A percentile compares a stretch with the other conserved stretches of the same genome.
Evolutionary conservation across 2,888 invertebrate species (phyloP).

Genomic region (Dinocampus coccinellae): DNA sequence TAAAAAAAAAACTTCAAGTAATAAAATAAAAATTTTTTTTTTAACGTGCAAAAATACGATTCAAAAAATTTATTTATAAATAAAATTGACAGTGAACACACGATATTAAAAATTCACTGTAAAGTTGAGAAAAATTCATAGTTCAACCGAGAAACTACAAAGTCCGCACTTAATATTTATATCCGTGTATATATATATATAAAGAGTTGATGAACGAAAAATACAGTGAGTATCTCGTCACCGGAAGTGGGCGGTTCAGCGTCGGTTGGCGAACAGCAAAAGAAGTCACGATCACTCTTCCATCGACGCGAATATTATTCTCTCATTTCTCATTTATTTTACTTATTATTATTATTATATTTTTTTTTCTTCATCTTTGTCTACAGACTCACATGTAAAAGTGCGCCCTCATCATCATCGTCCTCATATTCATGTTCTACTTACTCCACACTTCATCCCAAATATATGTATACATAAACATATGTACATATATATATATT

Average conservation of each 20-base stretch:
- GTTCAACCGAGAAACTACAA: too few species aligned
- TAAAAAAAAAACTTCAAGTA: too few species aligned
- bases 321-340: background rate
- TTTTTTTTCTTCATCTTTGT: too few species aligned
- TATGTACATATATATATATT: background rate
- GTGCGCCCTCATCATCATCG: slow-evolving; percentile 19
- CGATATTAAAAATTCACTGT: background rate
- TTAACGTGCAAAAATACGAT: too few species aligned
- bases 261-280: slow-evolving; percentile 45
- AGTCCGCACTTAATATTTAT: slow-evolving; percentile 14
- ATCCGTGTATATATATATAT: background rate
- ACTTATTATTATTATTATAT: slow-evolving; percentile 9
- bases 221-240: slow-evolving; percentile 43
- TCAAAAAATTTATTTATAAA: too few species aligned
- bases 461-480: background rate
- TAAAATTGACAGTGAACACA: too few species aligned
- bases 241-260: slow-evolving; percentile 66
- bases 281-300: slow-evolving; percentile 50
- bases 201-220: background rate
- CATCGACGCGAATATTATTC: slow-evolving; percentile 40
- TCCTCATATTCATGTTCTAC: slow-evolving; percentile 16
- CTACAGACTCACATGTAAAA: background rate
- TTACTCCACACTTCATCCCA: background rate
- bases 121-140: too few species aligned
- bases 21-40: too few species aligned